Percentiles rank a stretch among this genome's conserved stretches.
Conservation (phyloP, 2,888 invertebrate genomes). For the Brachycybe producta region DNA sequence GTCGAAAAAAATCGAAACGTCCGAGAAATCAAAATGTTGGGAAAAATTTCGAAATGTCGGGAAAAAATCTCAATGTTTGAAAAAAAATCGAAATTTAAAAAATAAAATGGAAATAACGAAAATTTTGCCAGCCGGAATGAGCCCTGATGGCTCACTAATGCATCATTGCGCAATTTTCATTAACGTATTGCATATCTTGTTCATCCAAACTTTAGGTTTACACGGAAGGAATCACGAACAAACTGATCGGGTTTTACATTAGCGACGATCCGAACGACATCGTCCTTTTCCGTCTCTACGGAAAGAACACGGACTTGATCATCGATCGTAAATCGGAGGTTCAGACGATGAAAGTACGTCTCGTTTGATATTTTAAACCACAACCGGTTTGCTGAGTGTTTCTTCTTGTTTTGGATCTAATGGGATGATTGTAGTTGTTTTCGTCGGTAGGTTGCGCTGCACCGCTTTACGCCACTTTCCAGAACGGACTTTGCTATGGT, state of each 20-base stretch:
- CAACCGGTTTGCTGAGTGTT: no score
- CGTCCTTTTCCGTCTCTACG: slow-evolving; percentile 78
- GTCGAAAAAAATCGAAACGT: no score
- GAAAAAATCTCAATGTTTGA: no score
- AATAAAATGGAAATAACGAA: no score
- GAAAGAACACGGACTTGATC: slow-evolving; percentile 79
- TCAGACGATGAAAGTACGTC: slow-evolving; percentile 22
- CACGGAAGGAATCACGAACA: slow-evolving; percentile 89
- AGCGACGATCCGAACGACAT: slow-evolving; percentile 46
- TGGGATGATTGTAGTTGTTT: slow-evolving; percentile 45
- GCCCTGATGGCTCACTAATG: no score
- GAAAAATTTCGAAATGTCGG: no score
- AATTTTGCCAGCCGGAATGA: no score
- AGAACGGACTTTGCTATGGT: slow-evolving; percentile 86
- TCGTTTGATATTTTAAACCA: not conserved
- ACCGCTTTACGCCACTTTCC: slow-evolving; percentile 74
- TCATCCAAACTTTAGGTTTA: slow-evolving; percentile 50
- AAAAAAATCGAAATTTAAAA: no score
- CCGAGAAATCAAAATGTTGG: no score
- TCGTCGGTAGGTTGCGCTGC: slow-evolving; percentile 68
- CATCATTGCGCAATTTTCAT: not conserved
- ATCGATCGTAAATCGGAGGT: slow-evolving; percentile 73
- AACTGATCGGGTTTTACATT: slow-evolving; percentile 62
- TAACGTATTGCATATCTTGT: slow-evolving; percentile 17
- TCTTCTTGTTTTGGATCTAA: no score